These are phyloP conservation scores for Sciurus niger DNA, from an alignment of 2,113 vertebrate species.

Conservation along the genomic window DNA sequence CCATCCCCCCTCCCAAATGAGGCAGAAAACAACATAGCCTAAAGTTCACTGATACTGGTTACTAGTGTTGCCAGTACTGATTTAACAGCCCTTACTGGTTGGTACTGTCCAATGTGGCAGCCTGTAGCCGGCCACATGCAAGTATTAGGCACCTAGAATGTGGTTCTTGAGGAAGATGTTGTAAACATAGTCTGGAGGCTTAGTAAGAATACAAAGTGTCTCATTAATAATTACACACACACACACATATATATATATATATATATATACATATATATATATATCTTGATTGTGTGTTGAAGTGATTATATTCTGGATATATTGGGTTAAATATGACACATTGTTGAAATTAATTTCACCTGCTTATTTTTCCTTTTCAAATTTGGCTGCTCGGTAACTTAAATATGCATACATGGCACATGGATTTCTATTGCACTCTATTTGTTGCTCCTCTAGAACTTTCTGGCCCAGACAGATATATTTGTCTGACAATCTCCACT, in stretches of 20 bases:
- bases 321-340: not conserved
- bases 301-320: not conserved
- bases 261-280: too few species aligned
- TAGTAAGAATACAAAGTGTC: not conserved
- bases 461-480: not conserved
- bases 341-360: not conserved
- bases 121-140: not conserved
- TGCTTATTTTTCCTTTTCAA: not conserved
- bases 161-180: not conserved
- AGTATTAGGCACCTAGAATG: not conserved
- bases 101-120: not conserved
- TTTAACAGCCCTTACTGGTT: not conserved
- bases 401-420: not conserved
- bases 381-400: not conserved
- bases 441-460: not conserved
- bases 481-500: constrained; percentile 12
- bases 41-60: not conserved
- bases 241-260: too few species aligned
- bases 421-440: not conserved
- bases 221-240: not conserved
- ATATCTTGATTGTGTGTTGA: not conserved
- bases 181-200: not conserved
- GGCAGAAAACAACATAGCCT: not conserved
- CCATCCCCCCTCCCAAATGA: not conserved
- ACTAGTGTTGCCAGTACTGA: not conserved